Conservation (phyloP, 1,140 invertebrate species). For the Neodiprion fabricii region DNA sequence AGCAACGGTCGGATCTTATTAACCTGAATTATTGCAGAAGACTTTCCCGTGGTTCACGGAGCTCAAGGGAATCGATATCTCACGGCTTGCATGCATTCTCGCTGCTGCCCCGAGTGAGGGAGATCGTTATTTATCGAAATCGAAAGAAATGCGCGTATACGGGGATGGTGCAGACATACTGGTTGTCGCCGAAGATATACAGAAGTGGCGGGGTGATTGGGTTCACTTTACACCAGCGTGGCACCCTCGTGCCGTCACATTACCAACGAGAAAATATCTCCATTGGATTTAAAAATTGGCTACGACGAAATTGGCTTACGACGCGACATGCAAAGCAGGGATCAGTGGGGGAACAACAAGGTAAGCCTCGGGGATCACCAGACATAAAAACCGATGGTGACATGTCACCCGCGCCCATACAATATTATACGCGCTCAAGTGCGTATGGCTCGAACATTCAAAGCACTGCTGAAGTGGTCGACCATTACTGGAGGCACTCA, state of each 20-base stretch:
- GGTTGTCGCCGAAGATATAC: too few relatives aligned
- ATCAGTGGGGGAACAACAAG: neutral
- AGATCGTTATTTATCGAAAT: neutral
- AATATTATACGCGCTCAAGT: neutral
- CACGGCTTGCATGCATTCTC: neutral
- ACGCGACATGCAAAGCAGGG: neutral
- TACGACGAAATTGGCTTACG: neutral
- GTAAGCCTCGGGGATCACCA: neutral
- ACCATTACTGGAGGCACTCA: neutral
- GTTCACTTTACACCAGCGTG: too few relatives aligned
- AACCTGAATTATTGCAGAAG: neutral
- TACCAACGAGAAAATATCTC: neutral
- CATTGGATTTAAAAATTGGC: slow-evolving; percentile 7
- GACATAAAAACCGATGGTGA: neutral
- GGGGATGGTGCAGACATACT: too few relatives aligned
- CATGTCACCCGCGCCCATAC: neutral
- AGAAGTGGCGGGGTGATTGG: too few relatives aligned
- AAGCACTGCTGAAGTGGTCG: too few relatives aligned
- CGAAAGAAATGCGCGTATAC: neutral
- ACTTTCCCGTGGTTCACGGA: neutral
- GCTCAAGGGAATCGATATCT: neutral
- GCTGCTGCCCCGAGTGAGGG: neutral
- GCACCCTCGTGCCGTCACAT: neutral
- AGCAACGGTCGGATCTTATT: neutral
- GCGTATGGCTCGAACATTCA: neutral